phyloP scores from a whole-genome alignment of 2,888 invertebrate species.

The Glyphotaelius pellucidus region DNA sequence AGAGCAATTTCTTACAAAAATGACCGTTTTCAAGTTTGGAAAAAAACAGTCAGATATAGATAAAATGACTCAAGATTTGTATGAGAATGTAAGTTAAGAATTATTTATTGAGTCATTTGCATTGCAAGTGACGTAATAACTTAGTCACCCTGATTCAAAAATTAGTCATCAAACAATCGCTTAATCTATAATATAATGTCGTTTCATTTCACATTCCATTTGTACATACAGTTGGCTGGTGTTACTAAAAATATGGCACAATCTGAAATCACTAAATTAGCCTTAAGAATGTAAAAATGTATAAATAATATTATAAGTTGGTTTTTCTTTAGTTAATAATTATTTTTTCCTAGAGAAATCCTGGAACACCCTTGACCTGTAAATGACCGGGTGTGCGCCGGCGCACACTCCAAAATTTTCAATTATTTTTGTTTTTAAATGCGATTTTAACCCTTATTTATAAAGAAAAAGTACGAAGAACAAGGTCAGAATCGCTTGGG shows the following conservation, averaged over 20 bases:
- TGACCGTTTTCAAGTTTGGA: no score
- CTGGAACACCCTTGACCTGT: no score
- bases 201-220: background rate
- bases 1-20: no score
- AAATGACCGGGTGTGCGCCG: no score
- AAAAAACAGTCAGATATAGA: no score
- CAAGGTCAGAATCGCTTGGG: no score
- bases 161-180: background rate
- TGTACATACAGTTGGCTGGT: background rate
- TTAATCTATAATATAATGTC: background rate
- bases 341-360: background rate
- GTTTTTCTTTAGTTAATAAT: background rate
- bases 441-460: no score
- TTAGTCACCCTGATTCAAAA: background rate
- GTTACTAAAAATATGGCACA: background rate
- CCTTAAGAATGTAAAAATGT: background rate
- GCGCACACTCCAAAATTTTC: no score
- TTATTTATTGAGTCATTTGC: background rate
- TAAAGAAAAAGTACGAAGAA: no score
- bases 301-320: background rate
- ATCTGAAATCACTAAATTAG: background rate
- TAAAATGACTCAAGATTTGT: no score
- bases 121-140: background rate
- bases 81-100: no score
- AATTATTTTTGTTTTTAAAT: no score